phyloP scores from a whole-genome alignment of 2,797 vertebrate genomes.

The Sylvilagus floridanus region DNA sequence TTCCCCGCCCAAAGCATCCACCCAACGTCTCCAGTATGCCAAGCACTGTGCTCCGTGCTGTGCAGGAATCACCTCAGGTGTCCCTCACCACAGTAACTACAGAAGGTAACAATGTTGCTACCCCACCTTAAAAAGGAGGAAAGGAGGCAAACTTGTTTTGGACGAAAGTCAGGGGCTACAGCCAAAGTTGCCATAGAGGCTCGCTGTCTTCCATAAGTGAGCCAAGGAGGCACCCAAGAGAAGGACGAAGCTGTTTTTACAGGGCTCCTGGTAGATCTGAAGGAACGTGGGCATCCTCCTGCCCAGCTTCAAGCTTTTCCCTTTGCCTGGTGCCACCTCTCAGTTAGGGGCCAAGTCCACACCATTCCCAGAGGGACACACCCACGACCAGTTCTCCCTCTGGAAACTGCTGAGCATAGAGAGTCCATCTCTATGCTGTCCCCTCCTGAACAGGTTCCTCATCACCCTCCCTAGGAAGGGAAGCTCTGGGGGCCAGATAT shows the following conservation, averaged over 20 bases:
- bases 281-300: background rate
- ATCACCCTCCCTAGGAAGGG: background rate
- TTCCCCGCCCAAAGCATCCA: background rate
- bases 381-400: background rate
- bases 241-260: background rate
- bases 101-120: background rate
- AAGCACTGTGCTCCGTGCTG: background rate
- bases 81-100: background rate
- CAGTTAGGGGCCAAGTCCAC: accelerated
- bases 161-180: background rate
- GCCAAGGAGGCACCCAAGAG: background rate
- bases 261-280: background rate
- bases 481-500: background rate
- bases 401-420: background rate
- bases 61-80: background rate
- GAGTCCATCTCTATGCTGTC: background rate
- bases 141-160: conserved; percentile 15
- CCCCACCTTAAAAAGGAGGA: background rate
- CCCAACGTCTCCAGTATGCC: background rate
- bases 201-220: background rate
- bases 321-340: background rate
- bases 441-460: background rate
- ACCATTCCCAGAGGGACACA: conserved; percentile 7
- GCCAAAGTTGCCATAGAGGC: background rate
- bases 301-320: background rate